These are phyloP conservation scores for Pitta sordida DNA, from an alignment of 2,113 vertebrate genomes.

Conservation along the genomic window DNA sequence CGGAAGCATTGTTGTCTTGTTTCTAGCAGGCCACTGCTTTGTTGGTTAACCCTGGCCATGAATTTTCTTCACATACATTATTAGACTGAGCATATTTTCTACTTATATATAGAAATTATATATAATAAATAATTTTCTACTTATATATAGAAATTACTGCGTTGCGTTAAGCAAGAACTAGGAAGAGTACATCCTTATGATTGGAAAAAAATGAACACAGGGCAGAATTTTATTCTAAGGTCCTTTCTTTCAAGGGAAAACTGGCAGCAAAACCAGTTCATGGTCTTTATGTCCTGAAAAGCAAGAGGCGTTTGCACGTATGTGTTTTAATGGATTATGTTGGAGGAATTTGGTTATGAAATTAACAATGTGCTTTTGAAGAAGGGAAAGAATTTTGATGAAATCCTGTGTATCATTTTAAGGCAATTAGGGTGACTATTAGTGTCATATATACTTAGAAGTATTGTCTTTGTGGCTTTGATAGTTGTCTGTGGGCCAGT, in stretches of 20 bases:
- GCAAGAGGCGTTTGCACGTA: neutral
- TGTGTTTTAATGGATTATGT: neutral
- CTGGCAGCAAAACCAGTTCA: neutral
- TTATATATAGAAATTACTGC: conserved; percentile 42
- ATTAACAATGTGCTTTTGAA: neutral
- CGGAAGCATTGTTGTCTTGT: conserved; percentile 29
- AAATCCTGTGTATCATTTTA: neutral
- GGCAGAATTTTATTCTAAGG: neutral
- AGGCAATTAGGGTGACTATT: neutral
- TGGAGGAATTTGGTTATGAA: neutral
- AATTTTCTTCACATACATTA: conserved; percentile 65
- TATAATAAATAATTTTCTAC: no score
- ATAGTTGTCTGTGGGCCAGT: neutral
- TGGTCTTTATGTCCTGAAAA: neutral
- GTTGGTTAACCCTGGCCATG: conserved; percentile 62
- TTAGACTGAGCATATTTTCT: conserved; percentile 62
- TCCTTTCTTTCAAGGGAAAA: neutral
- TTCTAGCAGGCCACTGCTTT: conserved; percentile 20
- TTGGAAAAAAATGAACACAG: neutral
- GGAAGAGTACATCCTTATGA: neutral
- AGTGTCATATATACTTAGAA: neutral
- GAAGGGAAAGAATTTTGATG: neutral
- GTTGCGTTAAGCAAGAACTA: neutral
- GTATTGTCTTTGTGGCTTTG: neutral
- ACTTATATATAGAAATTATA: no score